Evolutionary conservation across 2,113 vertebrate species (phyloP).

Genomic region (Mohoua ochrocephala): DNA sequence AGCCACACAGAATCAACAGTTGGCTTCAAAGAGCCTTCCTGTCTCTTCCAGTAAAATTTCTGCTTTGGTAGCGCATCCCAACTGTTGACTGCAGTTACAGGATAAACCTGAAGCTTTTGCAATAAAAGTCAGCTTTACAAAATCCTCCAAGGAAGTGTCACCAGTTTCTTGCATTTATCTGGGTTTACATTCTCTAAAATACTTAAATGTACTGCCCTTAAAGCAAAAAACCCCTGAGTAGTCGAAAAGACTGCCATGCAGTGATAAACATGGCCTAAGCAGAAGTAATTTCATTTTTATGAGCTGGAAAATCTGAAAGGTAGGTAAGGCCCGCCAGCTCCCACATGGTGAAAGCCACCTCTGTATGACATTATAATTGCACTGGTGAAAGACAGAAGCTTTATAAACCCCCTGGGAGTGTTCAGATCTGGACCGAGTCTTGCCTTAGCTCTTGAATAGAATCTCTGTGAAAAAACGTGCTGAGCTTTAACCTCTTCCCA

Average conservation of each 20-base stretch:
- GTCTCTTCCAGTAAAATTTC: neutral
- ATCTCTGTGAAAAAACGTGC: neutral
- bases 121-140: neutral
- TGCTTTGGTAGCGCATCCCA: neutral
- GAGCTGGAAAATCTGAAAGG: neutral
- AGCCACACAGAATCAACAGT: neutral
- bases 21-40: neutral
- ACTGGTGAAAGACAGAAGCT: neutral
- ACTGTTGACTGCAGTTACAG: neutral
- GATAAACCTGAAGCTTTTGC: neutral
- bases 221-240: neutral
- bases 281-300: neutral
- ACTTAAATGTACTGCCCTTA: neutral
- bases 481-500: neutral
- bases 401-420: neutral
- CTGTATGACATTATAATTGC: neutral
- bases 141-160: neutral
- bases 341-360: neutral
- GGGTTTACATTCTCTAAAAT: neutral
- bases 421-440: neutral
- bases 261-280: neutral
- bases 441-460: neutral
- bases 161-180: neutral
- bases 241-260: neutral
- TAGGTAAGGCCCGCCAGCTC: neutral